These are phyloP conservation scores for Heteromormyrus szaboi DNA, from an alignment of 2,797 vertebrate genomes.

Conservation along the genomic window DNA sequence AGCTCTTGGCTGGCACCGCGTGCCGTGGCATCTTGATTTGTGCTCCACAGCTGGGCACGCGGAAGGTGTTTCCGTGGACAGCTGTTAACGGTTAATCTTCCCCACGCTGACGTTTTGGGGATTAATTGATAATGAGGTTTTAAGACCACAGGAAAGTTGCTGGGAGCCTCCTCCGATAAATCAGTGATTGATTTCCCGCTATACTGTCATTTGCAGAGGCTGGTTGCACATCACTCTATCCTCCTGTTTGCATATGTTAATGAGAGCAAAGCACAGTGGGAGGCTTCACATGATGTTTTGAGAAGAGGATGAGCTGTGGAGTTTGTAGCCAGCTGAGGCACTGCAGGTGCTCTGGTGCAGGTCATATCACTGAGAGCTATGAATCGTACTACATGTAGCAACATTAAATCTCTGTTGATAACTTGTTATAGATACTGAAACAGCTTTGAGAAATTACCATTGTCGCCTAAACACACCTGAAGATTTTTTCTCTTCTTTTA, in stretches of 20 bases:
- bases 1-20: slow-evolving; percentile 37
- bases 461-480: not conserved
- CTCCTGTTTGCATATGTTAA: slow-evolving; percentile 54
- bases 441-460: not conserved
- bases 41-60: slow-evolving; percentile 57
- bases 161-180: slow-evolving; percentile 60
- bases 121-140: slow-evolving; percentile 70
- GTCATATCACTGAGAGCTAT: not conserved
- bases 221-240: slow-evolving; percentile 40
- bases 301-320: not conserved
- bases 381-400: not conserved
- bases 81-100: slow-evolving; percentile 70
- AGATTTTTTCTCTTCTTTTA: not conserved
- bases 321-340: not conserved
- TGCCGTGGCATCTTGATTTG: slow-evolving; percentile 59
- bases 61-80: slow-evolving; percentile 60
- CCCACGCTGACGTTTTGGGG: slow-evolving; percentile 62
- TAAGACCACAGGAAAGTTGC: slow-evolving; percentile 68
- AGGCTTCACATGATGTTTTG: not conserved
- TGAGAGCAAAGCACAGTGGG: slow-evolving; percentile 15
- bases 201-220: slow-evolving; percentile 36
- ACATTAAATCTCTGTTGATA: not conserved
- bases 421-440: not conserved
- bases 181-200: slow-evolving; percentile 56
- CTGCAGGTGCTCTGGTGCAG: not conserved